These are phyloP conservation scores for Anguilla marmorata DNA, from an alignment of 2,797 vertebrate genomes.

Conservation along the genomic window DNA sequence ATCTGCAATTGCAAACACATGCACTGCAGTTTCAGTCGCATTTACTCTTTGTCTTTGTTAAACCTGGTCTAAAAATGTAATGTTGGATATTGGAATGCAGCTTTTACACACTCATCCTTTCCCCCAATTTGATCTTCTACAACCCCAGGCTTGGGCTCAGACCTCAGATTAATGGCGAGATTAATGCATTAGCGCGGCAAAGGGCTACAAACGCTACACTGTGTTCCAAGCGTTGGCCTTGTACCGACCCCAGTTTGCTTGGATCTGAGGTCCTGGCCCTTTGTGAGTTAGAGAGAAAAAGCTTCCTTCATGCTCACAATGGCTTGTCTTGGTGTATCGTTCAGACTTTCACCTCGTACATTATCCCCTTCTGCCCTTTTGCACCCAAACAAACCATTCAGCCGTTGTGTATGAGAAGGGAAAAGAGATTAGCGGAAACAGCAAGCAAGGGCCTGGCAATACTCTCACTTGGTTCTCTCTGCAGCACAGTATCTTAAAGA, in stretches of 20 bases:
- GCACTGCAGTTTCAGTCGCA: too few species aligned
- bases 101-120: slow-evolving; percentile 13
- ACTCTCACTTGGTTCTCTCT: background rate
- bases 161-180: background rate
- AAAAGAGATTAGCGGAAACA: background rate
- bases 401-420: background rate
- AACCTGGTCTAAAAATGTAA: too few species aligned
- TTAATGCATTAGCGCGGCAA: background rate
- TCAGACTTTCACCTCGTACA: background rate
- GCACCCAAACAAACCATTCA: background rate
- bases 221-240: background rate
- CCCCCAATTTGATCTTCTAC: background rate
- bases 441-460: background rate
- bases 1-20: too few species aligned
- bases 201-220: background rate
- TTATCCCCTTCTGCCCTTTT: slow-evolving; percentile 6
- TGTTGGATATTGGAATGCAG: background rate
- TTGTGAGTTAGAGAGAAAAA: background rate
- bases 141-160: background rate
- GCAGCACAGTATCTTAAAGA: background rate
- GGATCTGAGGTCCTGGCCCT: background rate
- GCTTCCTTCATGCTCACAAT: slow-evolving; percentile 5
- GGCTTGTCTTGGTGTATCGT: background rate
- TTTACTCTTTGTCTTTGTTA: too few species aligned
- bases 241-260: background rate